A percentile compares a stretch with the other conserved stretches of the same genome.
Conservation (phyloP, 1,140 invertebrate genomes). For the Drosophila dunni region DNA sequence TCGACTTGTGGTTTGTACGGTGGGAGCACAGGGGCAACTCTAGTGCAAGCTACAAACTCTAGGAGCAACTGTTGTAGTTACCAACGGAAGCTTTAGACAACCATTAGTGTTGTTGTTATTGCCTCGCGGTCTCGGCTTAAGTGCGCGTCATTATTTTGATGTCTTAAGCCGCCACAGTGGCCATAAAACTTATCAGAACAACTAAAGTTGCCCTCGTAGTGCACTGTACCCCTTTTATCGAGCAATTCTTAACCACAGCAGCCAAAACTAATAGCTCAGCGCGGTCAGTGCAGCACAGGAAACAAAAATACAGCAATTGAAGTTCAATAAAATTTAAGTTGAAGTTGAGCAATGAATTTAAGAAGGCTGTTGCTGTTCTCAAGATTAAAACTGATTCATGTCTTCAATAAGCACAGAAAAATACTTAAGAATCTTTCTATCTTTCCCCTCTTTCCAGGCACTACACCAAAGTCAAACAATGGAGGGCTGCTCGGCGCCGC, state of each 20-base stretch:
- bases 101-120: conserved; percentile 14
- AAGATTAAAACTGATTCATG: too few species aligned
- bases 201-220: conserved; percentile 39
- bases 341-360: too few species aligned
- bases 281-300: not conserved
- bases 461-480: conserved; percentile 99
- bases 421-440: too few species aligned
- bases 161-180: conserved; percentile 44
- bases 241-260: conserved; percentile 17
- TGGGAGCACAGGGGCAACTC: not conserved
- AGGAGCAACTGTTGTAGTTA: conserved; percentile 12
- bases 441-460: conserved; percentile 85
- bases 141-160: conserved; percentile 67
- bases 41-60: conserved; percentile 5
- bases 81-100: conserved; percentile 25
- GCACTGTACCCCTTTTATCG: not conserved
- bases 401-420: too few species aligned
- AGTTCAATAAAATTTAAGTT: conserved; percentile 10
- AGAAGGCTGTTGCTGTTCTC: too few species aligned
- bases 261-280: conserved; percentile 4
- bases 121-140: conserved; percentile 49
- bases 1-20: not conserved
- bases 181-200: conserved; percentile 70
- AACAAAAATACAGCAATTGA: not conserved
- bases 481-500: conserved; percentile 98